Conservation (phyloP, 2,113 vertebrate species). For the Cyanoliseus patagonus region DNA sequence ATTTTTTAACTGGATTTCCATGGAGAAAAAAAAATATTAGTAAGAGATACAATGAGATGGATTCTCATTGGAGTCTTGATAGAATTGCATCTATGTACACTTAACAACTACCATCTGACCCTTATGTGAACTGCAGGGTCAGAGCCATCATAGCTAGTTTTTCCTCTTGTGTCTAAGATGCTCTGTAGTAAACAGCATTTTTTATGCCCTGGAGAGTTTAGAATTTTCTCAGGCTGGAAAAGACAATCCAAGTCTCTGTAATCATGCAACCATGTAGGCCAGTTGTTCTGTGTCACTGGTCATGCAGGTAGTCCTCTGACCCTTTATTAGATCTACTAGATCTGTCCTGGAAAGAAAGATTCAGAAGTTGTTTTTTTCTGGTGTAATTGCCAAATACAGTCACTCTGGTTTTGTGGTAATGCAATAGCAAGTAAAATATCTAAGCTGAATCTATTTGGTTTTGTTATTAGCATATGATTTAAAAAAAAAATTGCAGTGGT, state of each 20-base stretch:
- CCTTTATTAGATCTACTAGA: not conserved
- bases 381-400: not conserved
- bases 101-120: not conserved
- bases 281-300: not conserved
- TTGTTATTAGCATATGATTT: not conserved
- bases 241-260: not conserved
- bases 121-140: not conserved
- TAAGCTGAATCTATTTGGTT: not conserved
- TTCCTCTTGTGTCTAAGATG: not conserved
- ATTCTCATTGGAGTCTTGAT: not conserved
- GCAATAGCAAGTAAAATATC: not conserved
- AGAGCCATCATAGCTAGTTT: not conserved
- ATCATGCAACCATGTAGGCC: not conserved
- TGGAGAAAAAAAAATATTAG: not conserved
- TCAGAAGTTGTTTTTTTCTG: not conserved
- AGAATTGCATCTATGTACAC: not conserved
- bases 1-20: not conserved
- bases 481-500: not conserved
- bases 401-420: not conserved
- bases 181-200: not conserved
- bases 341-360: not conserved
- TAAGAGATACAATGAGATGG: not conserved
- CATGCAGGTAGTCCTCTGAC: not conserved
- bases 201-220: not conserved
- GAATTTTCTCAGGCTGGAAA: not conserved